Conservation (phyloP, 2,113 vertebrate genomes). For the Pomatostomus ruficeps region DNA sequence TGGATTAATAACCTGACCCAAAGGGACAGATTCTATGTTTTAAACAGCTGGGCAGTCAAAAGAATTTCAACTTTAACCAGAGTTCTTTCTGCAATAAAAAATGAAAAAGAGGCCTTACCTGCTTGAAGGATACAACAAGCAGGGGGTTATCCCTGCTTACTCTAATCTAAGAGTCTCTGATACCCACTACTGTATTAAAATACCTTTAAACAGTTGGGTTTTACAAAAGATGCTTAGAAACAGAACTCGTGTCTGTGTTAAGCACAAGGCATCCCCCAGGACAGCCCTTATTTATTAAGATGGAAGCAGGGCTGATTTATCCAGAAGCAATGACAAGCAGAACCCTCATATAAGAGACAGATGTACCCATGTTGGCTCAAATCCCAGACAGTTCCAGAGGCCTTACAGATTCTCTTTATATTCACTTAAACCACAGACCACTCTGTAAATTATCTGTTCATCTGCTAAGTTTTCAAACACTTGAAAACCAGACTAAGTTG, state of each 20-base stretch:
- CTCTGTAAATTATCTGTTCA: background rate
- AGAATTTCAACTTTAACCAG: background rate
- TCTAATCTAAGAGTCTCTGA: background rate
- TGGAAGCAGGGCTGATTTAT: background rate
- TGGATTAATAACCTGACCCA: background rate
- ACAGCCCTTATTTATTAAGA: background rate
- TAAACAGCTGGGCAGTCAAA: background rate
- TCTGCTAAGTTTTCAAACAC: background rate
- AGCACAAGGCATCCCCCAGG: background rate
- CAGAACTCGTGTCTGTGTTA: background rate
- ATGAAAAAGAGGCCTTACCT: background rate
- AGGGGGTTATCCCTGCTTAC: background rate
- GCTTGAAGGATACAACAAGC: background rate
- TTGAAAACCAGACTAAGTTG: background rate
- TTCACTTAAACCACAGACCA: background rate
- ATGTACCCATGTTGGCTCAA: background rate
- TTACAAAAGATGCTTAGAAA: background rate
- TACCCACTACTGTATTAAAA: background rate
- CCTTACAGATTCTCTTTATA: background rate
- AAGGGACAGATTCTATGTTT: background rate
- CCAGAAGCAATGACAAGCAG: background rate
- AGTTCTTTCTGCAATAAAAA: background rate
- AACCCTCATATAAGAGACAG: background rate
- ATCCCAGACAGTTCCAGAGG: background rate
- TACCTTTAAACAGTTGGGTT: background rate